A percentile compares a stretch with the other conserved stretches of the same genome.
Evolutionary conservation across 2,113 vertebrate genomes (phyloP).

Genomic region (Clinocottus analis): DNA sequence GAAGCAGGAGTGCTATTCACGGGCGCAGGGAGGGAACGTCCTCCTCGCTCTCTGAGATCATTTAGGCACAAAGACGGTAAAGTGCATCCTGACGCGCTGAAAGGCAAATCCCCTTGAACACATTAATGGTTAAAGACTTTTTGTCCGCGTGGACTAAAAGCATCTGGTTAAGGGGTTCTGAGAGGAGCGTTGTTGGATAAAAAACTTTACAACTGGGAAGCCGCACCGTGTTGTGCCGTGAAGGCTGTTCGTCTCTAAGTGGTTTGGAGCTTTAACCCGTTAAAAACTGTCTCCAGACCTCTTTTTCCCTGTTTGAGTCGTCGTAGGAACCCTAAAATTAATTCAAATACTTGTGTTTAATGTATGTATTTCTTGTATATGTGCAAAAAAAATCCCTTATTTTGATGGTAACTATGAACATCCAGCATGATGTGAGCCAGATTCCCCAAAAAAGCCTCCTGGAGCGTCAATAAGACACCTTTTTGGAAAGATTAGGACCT

Average conservation of each 20-base stretch:
- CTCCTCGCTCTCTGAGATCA: constrained; percentile 49
- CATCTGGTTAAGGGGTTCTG: constrained; percentile 35
- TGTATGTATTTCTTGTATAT: too few relatives aligned
- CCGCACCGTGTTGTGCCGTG: neutral
- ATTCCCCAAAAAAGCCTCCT: too few relatives aligned
- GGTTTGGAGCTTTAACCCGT: constrained; percentile 21
- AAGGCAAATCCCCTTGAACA: constrained; percentile 56
- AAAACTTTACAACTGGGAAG: constrained; percentile 19
- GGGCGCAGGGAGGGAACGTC: constrained; percentile 16
- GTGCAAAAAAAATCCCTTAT: too few relatives aligned
- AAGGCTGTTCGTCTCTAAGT: constrained; percentile 8
- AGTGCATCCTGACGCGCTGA: constrained; percentile 40
- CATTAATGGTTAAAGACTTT: constrained; percentile 34
- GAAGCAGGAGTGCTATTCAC: constrained; percentile 49
- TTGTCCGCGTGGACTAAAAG: constrained; percentile 39
- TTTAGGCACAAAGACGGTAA: constrained; percentile 57
- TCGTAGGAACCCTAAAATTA: too few relatives aligned
- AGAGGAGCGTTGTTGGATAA: constrained; percentile 25
- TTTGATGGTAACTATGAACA: too few relatives aligned
- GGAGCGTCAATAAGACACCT: too few relatives aligned
- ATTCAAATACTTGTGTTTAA: too few relatives aligned
- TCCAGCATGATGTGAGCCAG: too few relatives aligned
- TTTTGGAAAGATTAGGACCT: too few relatives aligned
- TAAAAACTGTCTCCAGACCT: too few relatives aligned
- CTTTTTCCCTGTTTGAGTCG: too few relatives aligned